phyloP scores from a whole-genome alignment of 1,140 invertebrate species.

The Steinernema feltiae region DNA sequence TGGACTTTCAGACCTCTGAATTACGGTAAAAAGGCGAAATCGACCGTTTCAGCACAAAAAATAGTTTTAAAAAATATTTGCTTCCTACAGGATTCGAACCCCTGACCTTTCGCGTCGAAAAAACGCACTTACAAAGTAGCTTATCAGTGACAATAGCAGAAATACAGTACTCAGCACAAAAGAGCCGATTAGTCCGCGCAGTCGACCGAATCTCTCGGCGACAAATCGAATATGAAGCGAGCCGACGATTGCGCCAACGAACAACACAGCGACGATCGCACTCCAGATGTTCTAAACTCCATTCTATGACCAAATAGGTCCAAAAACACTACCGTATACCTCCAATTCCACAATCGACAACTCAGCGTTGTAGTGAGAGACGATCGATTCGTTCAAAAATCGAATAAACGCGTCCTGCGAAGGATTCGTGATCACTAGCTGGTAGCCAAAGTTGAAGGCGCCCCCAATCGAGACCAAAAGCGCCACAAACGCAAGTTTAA shows the following conservation, averaged over 20 bases:
- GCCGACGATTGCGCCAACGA: constrained; percentile 47
- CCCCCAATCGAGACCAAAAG: constrained; percentile 45
- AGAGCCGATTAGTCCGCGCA: constrained; percentile 42
- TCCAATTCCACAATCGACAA: constrained; percentile 24
- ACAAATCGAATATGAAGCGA: constrained; percentile 42
- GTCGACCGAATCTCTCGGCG: constrained; percentile 46
- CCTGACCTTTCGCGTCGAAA: too few species aligned
- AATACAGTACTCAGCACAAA: constrained; percentile 36
- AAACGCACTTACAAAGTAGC: constrained; percentile 41
- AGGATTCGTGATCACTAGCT: constrained; percentile 48
- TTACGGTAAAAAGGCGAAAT: too few species aligned
- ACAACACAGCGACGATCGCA: constrained; percentile 47
- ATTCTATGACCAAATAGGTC: neutral
- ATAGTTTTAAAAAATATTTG: too few species aligned
- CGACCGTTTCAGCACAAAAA: too few species aligned
- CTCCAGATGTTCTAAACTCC: constrained; percentile 49
- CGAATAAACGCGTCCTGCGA: constrained; percentile 45
- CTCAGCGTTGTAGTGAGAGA: constrained; percentile 30
- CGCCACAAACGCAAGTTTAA: constrained; percentile 17
- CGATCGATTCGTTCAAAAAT: constrained; percentile 43
- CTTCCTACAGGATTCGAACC: too few species aligned
- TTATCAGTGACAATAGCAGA: constrained; percentile 34
- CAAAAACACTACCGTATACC: constrained; percentile 21
- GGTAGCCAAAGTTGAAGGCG: constrained; percentile 55
- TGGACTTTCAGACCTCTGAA: too few species aligned